Evolutionary conservation across 2,113 vertebrate genomes (phyloP).

Genomic region (Perca schrenkii): DNA sequence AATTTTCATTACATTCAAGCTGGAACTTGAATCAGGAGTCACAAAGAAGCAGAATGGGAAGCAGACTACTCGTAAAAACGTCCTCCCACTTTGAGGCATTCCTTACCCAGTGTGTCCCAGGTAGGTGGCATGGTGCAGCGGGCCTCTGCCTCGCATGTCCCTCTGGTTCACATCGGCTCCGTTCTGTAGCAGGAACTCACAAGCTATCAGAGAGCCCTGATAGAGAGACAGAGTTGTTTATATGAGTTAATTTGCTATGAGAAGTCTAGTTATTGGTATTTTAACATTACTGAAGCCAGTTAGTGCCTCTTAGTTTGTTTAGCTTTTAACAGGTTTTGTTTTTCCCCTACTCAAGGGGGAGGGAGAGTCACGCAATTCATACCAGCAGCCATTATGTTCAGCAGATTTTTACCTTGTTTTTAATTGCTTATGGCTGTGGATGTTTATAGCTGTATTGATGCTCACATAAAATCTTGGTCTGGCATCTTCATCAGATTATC

Average conservation of each 20-base stretch:
- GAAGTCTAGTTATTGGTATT: not conserved
- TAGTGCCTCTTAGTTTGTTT: not conserved
- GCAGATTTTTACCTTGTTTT: not conserved
- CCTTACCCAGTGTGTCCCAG: constrained; percentile 95
- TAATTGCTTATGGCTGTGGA: not conserved
- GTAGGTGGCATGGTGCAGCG: constrained; percentile 94
- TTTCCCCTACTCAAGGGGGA: not conserved
- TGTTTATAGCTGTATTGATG: not conserved
- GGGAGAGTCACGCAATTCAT: too few species aligned
- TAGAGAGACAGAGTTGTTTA: constrained; percentile 3
- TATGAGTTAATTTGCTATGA: not conserved
- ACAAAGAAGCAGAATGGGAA: not conserved
- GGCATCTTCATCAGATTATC: not conserved
- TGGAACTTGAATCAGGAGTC: not conserved
- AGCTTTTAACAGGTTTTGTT: not conserved
- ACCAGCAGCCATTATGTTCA: not conserved
- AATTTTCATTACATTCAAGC: not conserved
- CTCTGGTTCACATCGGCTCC: constrained; percentile 96
- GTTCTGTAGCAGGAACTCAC: constrained; percentile 98
- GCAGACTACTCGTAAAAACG: not conserved
- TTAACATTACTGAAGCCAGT: not conserved
- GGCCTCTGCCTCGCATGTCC: constrained; percentile 91
- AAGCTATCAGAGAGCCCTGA: constrained; percentile 95
- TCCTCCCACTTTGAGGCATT: not conserved
- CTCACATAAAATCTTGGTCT: not conserved